Base-by-base conservation (phyloP, 2,797 vertebrate genomes). In the Oophaga sylvatica region DNA sequence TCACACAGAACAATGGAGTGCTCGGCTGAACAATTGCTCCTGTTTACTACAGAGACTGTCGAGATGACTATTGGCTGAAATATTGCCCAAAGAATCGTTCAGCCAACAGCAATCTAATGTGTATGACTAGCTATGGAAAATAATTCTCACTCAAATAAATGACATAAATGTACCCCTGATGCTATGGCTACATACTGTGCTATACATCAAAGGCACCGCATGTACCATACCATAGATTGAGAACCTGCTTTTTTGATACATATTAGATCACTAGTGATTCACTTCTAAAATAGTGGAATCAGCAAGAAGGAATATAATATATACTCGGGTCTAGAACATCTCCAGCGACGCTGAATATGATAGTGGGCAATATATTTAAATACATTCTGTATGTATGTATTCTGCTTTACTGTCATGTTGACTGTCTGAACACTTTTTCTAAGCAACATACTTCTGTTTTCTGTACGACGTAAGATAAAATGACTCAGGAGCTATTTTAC, bases 341-440 rank as follows among this genome's bases (percentile, higher is more conserved):
- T 31, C 29, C 29, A 68, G 31, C 17, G 31, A 71, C 2, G 68
- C 16, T 71, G n/a, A 71, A 71, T 13, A 71, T 9, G 31, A 41
- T 1, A 19, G 9, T 19, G 12, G 1, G 19, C 2, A 65, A 65
- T 65, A 65, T 65, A 9, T 65, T 65, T 65, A 35, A 45, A 31
- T 73, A 73, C 1, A 8, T 41, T 1, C 15, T n/a, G 41, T 8
- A n/a, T 26, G 11, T 53, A 53, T 26, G 11, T 53, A 53, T 5
- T 76, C 73, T 76, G 9, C 45, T 22, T 73, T 22, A 48, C 73
- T n/a, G 22, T 76, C 73, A n/a, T 76, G 41, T 53, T 76, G 53
- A 26, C 45, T n/a, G 20, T 53, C 20, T n/a, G 20, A 76, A 53
- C n/a, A 41, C 45, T 76, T 76, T 75, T 53, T 53, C 12, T 31